Base-by-base conservation (phyloP, 2,888 invertebrate species). In the Amblyteles armatorius region DNA sequence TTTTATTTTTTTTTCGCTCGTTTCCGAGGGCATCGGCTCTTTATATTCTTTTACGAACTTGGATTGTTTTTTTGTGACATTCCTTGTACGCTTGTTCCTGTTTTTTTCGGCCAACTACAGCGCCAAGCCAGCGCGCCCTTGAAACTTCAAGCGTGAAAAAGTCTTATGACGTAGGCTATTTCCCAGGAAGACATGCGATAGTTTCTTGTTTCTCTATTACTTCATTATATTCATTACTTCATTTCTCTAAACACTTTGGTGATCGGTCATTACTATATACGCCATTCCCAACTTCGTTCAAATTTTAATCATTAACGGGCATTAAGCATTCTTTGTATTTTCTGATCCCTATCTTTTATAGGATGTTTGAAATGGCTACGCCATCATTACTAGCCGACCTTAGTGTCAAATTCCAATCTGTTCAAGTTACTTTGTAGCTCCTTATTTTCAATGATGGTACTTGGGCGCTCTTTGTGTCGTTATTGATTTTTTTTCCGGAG, bases 101-200 rank as follows among this genome's bases (percentile, higher is more conserved):
- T 55, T 71, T 78, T 22, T n/a, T 26, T 48, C 50, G 68, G 52
- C 36, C 63, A 76, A 65, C 50, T 48, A 22, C 3, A 60, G 40
- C 60, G 57, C 65, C 73, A 57, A 60, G 44, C 68, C 68, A 74
- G 74, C 85, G 83, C 81, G 81, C 82, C 55, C 85, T 76, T 78
- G 79, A 84, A 83, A 85, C 63, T 83, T 83, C 86, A 85, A 88
- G 79, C 82, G 85, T 84, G 87, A 88, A 88, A 83, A 79, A 89
- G 87, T 89, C 89, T 88, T 84, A 86, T 84, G 85, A 86, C 85
- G 85, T 87, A 89, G 88, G 88, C 87, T 89, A 90, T 88, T 85
- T 89, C 89, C 87, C 88, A 89, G 91, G 91, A 90, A 91, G 91
- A 91, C 91, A 89, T 90, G 88, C 90, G 90, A 91, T 90, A 89